Evolutionary conservation across 2,888 invertebrate genomes (phyloP), one percentile per base, ranked within the genome.

Genomic region (Polymixis lichenea): DNA sequence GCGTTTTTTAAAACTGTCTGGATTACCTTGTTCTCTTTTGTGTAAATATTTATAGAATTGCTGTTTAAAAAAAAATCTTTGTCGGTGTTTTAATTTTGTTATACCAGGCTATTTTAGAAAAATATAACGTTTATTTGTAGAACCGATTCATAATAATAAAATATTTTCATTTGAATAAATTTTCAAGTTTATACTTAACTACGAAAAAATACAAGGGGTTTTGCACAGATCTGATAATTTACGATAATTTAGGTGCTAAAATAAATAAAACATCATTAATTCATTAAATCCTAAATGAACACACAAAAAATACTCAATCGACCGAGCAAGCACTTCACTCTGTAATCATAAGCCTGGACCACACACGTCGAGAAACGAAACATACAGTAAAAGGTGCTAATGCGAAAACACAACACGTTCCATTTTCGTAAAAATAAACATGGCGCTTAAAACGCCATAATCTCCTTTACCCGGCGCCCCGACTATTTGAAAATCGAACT

Each of bases 381-480:
- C 92, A 91, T 87, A 93, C 94, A 95, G 94, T 96, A 95, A 96
- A 96, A 96, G 95, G 96, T 95, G 96, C 92, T 96, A 96, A 96
- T 91, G 92, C 93, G 93, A 94, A 96, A 95, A 93, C 92, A 93
- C 90, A 92, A 94, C 93, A 93, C 89, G 92, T 92, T 91, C 94
- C 94, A 94, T 95, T 95, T 95, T 95, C 94, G 92, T 91, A 95
- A 93, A 78, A 89, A 89, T 91, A 95, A 96, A 95, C 93, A 95
- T 90, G 91, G 91, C 92, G 91, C 90, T 91, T 93, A 93, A 94
- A 93, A 93, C 91, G 91, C 95, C 91, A 94, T 96, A 96, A 96
- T 96, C 95, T 93, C 92, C 91, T 92, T 87, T 88, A 92, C 91
- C 90, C 93, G 95, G 95, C 95, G 95, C 94, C 95, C 91, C 90